phyloP scores from a whole-genome alignment of 1,140 invertebrate genomes.

The Campoletis sonorensis region DNA sequence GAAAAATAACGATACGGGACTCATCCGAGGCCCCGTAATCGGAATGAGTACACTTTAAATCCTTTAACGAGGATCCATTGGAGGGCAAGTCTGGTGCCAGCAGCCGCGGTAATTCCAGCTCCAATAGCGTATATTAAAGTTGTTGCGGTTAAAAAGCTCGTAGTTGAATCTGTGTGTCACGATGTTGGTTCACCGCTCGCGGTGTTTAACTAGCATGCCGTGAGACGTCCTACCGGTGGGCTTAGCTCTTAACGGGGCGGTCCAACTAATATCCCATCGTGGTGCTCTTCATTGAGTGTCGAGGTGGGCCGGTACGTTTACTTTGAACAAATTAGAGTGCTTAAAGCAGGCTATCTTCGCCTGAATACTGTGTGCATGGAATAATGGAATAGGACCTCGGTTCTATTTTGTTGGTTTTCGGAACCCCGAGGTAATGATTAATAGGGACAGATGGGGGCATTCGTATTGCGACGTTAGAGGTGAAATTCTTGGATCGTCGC shows the following conservation, averaged over 20 bases:
- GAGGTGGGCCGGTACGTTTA: conserved; percentile 82
- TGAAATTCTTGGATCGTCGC: conserved; percentile 87
- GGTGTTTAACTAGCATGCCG: conserved; percentile 71
- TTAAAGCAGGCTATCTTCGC: conserved; percentile 84
- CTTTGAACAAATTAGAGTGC: conserved; percentile 89
- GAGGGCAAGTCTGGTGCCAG: conserved; percentile 95
- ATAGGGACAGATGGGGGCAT: conserved; percentile 84
- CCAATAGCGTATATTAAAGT: conserved; percentile 93
- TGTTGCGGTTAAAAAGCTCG: conserved; percentile 89
- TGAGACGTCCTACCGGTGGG: conserved; percentile 71
- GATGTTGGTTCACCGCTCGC: conserved; percentile 78
- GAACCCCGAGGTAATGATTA: too few species aligned
- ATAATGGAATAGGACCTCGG: conserved; percentile 83
- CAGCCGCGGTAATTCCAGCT: conserved; percentile 94
- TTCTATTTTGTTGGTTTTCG: too few species aligned
- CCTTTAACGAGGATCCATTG: conserved; percentile 91
- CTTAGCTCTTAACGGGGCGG: conserved; percentile 63
- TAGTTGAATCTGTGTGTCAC: conserved; percentile 83
- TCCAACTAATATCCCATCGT: conserved; percentile 75
- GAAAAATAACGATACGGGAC: conserved; percentile 90
- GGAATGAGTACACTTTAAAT: conserved; percentile 94
- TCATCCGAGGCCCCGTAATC: conserved; percentile 88
- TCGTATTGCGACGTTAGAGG: conserved; percentile 84
- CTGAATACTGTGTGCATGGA: conserved; percentile 88
- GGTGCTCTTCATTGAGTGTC: conserved; percentile 81